Percentiles rank a stretch among this genome's conserved stretches.
These are phyloP conservation scores for Cosmia pyralina DNA, from an alignment of 2,888 invertebrate genomes.

Conservation along the genomic window DNA sequence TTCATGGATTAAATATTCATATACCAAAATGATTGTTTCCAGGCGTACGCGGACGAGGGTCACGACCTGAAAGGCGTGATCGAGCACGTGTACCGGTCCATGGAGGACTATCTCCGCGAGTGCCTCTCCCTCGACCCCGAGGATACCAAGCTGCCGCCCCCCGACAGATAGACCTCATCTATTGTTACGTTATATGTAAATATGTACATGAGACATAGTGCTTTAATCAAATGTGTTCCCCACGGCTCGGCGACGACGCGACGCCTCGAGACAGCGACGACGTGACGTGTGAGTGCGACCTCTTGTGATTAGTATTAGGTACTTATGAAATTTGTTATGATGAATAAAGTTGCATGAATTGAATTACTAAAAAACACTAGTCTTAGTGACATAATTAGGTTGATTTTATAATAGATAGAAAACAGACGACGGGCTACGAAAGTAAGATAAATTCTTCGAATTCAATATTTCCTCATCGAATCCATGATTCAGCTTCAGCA, in stretches of 20 bases:
- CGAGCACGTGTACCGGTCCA: conserved; percentile 97
- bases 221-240: conserved; percentile 88
- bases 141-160: conserved; percentile 92
- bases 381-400: conserved; percentile 67
- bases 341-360: conserved; percentile 72
- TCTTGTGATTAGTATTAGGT: conserved; percentile 69
- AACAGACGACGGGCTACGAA: conserved; percentile 69
- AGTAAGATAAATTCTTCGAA: conserved; percentile 71
- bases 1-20: conserved; percentile 1
- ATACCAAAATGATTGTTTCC: conserved; percentile 48
- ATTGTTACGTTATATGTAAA: conserved; percentile 84
- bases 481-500: conserved; percentile 84
- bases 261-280: conserved; percentile 58
- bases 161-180: conserved; percentile 86
- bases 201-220: conserved; percentile 88
- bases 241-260: conserved; percentile 71
- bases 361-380: conserved; percentile 70
- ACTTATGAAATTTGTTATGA: conserved; percentile 77
- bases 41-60: conserved; percentile 98
- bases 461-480: conserved; percentile 80
- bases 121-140: conserved; percentile 96
- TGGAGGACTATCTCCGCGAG: conserved; percentile 97
- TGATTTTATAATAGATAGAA: conserved; percentile 74
- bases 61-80: conserved; percentile 95
- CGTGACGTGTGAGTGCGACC: conserved; percentile 61